Evolutionary conservation across 2,888 invertebrate species (phyloP).

Genomic region (Drosophila mulleri): DNA sequence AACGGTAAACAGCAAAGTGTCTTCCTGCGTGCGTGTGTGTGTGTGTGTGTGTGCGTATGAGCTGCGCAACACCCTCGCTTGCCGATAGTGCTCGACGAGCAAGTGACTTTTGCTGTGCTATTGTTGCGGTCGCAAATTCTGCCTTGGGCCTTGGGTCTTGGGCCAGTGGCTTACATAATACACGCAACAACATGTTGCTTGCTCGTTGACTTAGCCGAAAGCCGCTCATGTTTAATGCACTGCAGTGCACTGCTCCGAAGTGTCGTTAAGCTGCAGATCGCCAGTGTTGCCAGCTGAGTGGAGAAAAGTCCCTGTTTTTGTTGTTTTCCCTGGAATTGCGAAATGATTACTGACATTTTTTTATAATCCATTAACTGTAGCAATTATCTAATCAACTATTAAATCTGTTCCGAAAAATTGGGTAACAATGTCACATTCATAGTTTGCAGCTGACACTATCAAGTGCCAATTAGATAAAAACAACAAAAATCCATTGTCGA

Average conservation of each 20-base stretch:
- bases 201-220: conserved; percentile 16
- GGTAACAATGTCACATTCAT: conserved; percentile 5
- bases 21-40: conserved; percentile 1
- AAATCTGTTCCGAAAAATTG: conserved; percentile 21
- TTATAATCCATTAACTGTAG: conserved; percentile 44
- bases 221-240: conserved; percentile 34
- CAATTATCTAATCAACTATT: conserved; percentile 10
- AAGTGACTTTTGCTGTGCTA: conserved; percentile 19
- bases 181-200: conserved; percentile 50
- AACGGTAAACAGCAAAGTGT: conserved; percentile 31
- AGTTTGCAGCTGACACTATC: conserved; percentile 25
- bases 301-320: background rate
- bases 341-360: conserved; percentile 9
- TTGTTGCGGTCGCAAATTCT: conserved; percentile 36
- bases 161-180: conserved; percentile 20
- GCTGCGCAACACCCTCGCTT: conserved; percentile 17
- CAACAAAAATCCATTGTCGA: conserved; percentile 55
- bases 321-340: conserved; percentile 16
- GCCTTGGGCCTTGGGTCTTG: conserved; percentile 23
- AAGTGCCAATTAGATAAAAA: conserved; percentile 56
- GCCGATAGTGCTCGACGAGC: conserved; percentile 13
- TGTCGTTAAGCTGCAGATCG: conserved; percentile 28
- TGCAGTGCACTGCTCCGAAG: conserved; percentile 25
- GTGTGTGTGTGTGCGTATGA: conserved; percentile 23
- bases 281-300: background rate